Conservation (phyloP, 2,888 invertebrate species). For the Hanleya hanleyi region DNA sequence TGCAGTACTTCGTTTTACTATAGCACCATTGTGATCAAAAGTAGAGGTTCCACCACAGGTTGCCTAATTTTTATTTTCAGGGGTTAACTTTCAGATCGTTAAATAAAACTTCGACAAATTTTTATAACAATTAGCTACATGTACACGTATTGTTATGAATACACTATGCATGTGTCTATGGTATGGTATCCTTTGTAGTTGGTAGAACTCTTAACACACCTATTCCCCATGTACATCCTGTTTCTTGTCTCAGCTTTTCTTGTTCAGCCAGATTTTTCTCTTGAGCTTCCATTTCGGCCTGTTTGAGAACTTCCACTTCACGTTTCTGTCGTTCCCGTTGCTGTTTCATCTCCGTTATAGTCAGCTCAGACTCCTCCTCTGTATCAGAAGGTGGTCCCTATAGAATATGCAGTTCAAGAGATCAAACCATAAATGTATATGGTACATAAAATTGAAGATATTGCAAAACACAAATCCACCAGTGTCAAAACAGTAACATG, state of each 20-base stretch:
- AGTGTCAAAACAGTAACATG: no score
- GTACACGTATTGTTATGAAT: no score
- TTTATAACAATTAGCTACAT: no score
- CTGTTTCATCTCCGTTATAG: constrained; percentile 74
- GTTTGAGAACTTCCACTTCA: constrained; percentile 65
- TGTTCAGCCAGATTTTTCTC: constrained; percentile 75
- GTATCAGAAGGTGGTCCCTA: constrained; percentile 90
- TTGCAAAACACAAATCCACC: background rate
- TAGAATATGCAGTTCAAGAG: constrained; percentile 10
- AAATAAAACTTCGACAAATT: no score
- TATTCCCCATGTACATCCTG: constrained; percentile 95
- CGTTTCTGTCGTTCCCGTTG: constrained; percentile 64
- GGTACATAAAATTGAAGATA: background rate
- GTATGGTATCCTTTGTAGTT: no score
- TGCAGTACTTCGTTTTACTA: no score
- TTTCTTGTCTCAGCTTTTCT: constrained; percentile 74
- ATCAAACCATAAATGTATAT: no score
- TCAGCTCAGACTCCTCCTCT: constrained; percentile 88
- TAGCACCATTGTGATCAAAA: no score
- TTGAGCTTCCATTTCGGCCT: constrained; percentile 60
- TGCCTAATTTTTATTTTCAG: no score
- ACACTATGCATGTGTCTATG: no score
- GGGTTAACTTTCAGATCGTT: no score
- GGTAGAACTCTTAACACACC: constrained; percentile 77
- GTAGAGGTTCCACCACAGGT: no score